Base-by-base conservation (phyloP, 2,888 invertebrate species). In the Silvanus unidentatus region DNA sequence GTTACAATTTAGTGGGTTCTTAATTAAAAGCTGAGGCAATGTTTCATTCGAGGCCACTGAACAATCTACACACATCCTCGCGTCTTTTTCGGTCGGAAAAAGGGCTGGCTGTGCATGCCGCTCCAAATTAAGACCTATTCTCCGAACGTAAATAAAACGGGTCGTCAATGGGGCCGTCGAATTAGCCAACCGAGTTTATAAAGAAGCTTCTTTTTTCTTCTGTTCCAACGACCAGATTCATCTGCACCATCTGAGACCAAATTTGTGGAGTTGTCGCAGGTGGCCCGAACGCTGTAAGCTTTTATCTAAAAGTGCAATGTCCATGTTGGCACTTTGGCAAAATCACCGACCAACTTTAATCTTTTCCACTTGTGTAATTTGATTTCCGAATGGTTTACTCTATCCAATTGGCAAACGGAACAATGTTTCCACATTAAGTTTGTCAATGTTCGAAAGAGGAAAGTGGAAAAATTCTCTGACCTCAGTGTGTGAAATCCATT, bases 1-100 rank as follows among this genome's bases (percentile, higher is more conserved):
- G 48, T 47, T 47, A 47, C 54, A 55, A 57, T 57, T 57, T 53
- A 45, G 52, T 48, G 45, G 45, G 46, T 55, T 57, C 62, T 63
- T 67, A 65, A 66, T 67, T 68, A 66, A 64, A 67, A 66, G 65
- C 64, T 57, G 48, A 37, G 50, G 55, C 58, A 50, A 63, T 66
- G 59, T 64, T 62, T 65, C 63, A 63, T 65, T 63, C 57, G 57
- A 53, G 59, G 52, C 54, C 56, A 60, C 54, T 59, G 64, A 59
- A 56, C 65, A 62, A 48, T 45, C 14, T 40, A 35, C 46, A 38
- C 49, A 42, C 37, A 15, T 37, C 37, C 53, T 43, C 43, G 39
- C 47, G 54, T 55, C 47, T 62, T 60, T 61, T 64, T 65, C 60
- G 65, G 62, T 60, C 60, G 22, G 22, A 8, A 63, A 65, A 63